Evolutionary conservation across 2,888 invertebrate genomes (phyloP).

Genomic region (Phrixothrix hirtus): DNA sequence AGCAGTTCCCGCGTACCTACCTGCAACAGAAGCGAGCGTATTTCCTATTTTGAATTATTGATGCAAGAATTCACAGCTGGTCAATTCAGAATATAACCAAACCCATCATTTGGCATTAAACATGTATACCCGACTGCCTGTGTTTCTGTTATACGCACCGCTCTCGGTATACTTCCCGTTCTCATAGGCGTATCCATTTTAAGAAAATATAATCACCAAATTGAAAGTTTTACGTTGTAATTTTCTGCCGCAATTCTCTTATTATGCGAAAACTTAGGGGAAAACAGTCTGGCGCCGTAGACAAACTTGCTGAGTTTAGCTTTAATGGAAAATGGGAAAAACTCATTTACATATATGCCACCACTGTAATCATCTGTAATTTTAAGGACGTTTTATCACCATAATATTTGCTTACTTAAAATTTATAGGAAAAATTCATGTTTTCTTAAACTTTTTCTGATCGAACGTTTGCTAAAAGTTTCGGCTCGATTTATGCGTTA

Average conservation of each 20-base stretch:
- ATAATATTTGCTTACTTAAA: no score
- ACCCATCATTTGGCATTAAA: slow-evolving; percentile 41
- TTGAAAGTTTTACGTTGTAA: neutral
- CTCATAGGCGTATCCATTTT: neutral
- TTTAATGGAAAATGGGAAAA: no score
- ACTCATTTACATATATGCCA: no score
- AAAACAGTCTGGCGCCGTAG: neutral
- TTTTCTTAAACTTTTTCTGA: no score
- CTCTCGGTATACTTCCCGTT: neutral
- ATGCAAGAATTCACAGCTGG: slow-evolving; percentile 48
- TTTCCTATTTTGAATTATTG: slow-evolving; percentile 46
- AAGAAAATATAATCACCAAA: neutral
- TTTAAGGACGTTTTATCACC: no score
- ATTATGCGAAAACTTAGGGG: neutral
- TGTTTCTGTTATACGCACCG: slow-evolving; percentile 8
- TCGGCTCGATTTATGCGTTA: no score
- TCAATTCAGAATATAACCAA: slow-evolving; percentile 39
- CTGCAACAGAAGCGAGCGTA: slow-evolving; percentile 26
- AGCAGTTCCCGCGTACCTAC: no score
- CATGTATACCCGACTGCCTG: slow-evolving; percentile 32
- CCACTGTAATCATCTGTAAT: no score
- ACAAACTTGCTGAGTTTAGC: no score
- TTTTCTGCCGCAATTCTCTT: neutral
- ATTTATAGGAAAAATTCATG: no score
- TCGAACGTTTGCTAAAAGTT: no score